phyloP scores from a whole-genome alignment of 2,797 vertebrate genomes.

The Bradypus variegatus region DNA sequence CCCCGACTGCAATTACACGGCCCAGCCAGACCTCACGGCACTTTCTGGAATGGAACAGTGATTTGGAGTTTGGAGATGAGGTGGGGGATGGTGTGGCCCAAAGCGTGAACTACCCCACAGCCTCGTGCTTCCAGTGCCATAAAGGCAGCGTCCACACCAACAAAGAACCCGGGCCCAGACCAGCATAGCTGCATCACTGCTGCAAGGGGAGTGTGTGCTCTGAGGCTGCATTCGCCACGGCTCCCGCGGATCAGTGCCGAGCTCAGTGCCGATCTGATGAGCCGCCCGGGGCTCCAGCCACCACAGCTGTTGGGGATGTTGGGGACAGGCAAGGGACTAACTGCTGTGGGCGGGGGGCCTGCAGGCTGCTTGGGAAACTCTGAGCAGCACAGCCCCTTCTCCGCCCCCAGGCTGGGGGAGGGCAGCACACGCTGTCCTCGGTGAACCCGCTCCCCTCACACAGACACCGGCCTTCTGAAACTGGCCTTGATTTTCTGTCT shows the following conservation, averaged over 20 bases:
- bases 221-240: background rate
- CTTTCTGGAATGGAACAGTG: background rate
- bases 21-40: background rate
- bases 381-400: background rate
- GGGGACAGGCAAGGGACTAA: background rate
- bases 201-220: background rate
- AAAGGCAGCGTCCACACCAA: background rate
- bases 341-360: too few species aligned
- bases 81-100: too few species aligned
- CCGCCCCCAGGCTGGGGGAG: background rate
- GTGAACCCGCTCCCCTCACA: background rate
- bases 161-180: fast-evolving
- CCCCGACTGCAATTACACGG: fast-evolving
- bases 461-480: background rate
- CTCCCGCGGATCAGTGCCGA: background rate
- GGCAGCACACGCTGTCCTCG: background rate
- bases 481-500: background rate
- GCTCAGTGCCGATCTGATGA: conserved; percentile 64
- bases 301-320: conserved; percentile 34
- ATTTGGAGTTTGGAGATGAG: background rate
- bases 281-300: conserved; percentile 31
- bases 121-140: background rate
- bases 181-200: background rate
- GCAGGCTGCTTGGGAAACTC: conserved; percentile 18
- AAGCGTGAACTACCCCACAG: fast-evolving